A percentile compares a stretch with the other conserved stretches of the same genome.
Conservation (phyloP, 1,140 invertebrate species). For the Triops cancriformis region DNA sequence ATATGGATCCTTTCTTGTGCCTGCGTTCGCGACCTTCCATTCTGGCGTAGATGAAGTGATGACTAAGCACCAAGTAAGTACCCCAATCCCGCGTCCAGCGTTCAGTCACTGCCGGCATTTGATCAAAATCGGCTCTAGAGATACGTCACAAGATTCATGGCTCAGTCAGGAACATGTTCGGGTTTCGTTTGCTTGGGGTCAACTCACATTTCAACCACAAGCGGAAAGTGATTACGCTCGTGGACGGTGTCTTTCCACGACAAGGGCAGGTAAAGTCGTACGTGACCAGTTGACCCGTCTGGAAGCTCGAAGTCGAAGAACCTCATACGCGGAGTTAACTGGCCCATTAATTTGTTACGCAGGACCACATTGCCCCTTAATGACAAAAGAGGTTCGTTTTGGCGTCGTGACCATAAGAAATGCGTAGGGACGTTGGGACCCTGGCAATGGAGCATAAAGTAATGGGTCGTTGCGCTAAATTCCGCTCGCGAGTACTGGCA, state of each 20-base stretch:
- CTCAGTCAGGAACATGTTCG: neutral
- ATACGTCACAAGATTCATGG: neutral
- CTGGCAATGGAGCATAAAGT: constrained; percentile 14
- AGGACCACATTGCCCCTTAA: constrained; percentile 1
- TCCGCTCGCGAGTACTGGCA: constrained; percentile 15
- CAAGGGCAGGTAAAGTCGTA: constrained; percentile 25
- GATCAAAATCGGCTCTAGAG: constrained; percentile 14
- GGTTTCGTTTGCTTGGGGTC: neutral
- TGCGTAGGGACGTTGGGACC: constrained; percentile 17
- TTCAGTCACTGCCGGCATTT: neutral
- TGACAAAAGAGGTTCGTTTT: constrained; percentile 9
- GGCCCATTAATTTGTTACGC: constrained; percentile 18
- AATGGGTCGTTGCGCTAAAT: neutral
- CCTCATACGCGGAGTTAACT: constrained; percentile 19
- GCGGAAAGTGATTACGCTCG: constrained; percentile 20
- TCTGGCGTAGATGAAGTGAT: constrained; percentile 20
- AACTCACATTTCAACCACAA: constrained; percentile 26
- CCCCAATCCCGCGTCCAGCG: constrained; percentile 21
- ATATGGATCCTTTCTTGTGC: constrained; percentile 12
- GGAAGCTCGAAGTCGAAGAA: constrained; percentile 16
- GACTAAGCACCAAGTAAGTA: constrained; percentile 16
- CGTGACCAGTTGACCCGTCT: constrained; percentile 19
- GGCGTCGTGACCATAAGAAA: neutral
- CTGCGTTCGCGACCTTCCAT: constrained; percentile 12
- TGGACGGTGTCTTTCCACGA: constrained; percentile 24